These are phyloP conservation scores for Pygocentrus nattereri DNA, from an alignment of 2,797 vertebrate genomes.

Conservation along the genomic window DNA sequence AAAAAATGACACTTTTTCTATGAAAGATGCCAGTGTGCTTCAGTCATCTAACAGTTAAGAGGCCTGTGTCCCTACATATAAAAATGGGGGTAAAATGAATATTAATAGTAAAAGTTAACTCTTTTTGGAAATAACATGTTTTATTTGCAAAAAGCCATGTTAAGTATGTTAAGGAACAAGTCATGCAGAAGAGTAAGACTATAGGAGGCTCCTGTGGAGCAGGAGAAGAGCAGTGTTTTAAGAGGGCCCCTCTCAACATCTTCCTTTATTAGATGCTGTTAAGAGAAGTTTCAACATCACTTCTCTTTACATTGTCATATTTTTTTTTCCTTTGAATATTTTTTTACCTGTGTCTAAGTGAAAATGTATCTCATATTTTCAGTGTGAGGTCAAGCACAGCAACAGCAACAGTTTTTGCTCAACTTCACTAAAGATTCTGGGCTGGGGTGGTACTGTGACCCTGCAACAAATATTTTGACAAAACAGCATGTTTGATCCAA, in stretches of 20 bases:
- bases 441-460: too few species aligned
- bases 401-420: too few species aligned
- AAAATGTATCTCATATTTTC: too few species aligned
- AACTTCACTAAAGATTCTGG: too few species aligned
- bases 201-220: not conserved
- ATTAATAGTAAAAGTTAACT: too few species aligned
- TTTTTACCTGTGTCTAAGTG: too few species aligned
- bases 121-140: too few species aligned
- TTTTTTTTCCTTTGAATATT: too few species aligned
- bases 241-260: not conserved
- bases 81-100: not conserved
- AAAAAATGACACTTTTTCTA: not conserved
- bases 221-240: not conserved
- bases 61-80: not conserved
- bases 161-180: not conserved
- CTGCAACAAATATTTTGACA: too few species aligned
- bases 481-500: too few species aligned
- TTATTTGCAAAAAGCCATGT: too few species aligned
- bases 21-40: conserved; percentile 13
- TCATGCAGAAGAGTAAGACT: not conserved
- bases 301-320: not conserved
- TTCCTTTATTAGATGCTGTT: not conserved
- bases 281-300: not conserved
- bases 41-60: not conserved
- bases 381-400: too few species aligned